Base-by-base conservation (phyloP, 2,888 invertebrate genomes). In the Mystacides longicornis region DNA sequence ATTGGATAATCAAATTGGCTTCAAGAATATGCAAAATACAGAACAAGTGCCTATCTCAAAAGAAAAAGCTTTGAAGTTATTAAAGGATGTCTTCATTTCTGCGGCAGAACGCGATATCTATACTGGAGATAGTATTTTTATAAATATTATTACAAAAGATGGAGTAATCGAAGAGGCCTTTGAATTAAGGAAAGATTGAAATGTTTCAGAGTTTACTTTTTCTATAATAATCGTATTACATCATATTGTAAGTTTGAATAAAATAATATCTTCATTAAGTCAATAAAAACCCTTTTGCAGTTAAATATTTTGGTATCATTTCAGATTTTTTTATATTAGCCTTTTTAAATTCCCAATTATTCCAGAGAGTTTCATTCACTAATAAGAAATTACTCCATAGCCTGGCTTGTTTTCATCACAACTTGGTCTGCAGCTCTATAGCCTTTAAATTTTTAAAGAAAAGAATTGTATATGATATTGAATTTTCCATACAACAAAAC, bases 41-140 rank as follows among this genome's bases (percentile, higher is more conserved):
- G 75, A 74, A 1, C 74, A 75, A 46, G 78, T 76, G 1, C 81
- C 86, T 1, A 68, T 96, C 14, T 78, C 87, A 0, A 73, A 83
- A 65, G 94, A 94, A 54, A 86, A 86, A 65, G 97, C 97, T 0
- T 70, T 93, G 11, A 79, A 84, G 3, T 78, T 98, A 27, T 77
- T 97, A 43, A 94, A 93, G 67, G 99, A 99, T 76, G 92, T 93
- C 0, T 99, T 99, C 69, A 93, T 94, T 64, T 93, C 97, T 53
- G 98, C 98, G 2, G 93, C 97, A 1, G 99, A 99, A 70, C 83
- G 99, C 67, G 98, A 99, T 70, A 98, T 97, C 66, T 90, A 94
- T 67, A 97, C 97, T 56, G 99, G 98, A 49, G 98, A 98, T 75
- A 85, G 85, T 56, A 86, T 97, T 63, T 77, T 81, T 58, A 88